Evolutionary conservation across 2,888 invertebrate species (phyloP).

Genomic region (Opisthograptis luteolata): DNA sequence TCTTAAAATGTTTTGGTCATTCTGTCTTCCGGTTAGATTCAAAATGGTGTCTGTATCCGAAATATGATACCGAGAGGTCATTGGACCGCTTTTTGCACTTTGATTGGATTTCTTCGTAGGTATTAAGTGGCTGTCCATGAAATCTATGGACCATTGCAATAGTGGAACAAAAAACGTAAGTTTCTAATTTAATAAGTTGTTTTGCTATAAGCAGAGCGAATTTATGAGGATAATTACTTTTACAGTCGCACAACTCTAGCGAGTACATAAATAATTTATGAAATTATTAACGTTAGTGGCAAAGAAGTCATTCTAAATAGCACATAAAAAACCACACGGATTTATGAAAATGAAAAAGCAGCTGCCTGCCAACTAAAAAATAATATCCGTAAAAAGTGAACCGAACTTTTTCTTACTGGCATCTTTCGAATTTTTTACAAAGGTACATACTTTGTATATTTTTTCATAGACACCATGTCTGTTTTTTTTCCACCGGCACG

Average conservation of each 20-base stretch:
- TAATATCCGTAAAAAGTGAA: constrained; percentile 27
- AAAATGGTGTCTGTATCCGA: constrained; percentile 17
- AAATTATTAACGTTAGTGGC: no score
- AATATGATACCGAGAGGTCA: constrained; percentile 28
- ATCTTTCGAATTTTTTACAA: constrained; percentile 39
- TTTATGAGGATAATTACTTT: neutral
- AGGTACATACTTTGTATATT: no score
- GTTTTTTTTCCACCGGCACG: constrained; percentile 66
- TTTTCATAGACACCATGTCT: constrained; percentile 51
- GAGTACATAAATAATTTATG: no score
- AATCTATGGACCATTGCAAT: constrained; percentile 21
- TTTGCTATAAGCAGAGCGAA: neutral
- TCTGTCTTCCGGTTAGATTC: constrained; percentile 39
- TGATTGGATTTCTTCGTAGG: constrained; percentile 30
- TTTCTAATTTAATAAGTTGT: constrained; percentile 15
- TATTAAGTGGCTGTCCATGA: constrained; percentile 27
- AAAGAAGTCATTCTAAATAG: no score
- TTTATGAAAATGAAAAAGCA: constrained; percentile 12
- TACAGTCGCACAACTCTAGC: neutral
- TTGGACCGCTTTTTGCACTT: constrained; percentile 26
- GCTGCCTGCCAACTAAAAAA: constrained; percentile 15
- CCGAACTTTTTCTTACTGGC: constrained; percentile 26
- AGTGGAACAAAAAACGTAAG: constrained; percentile 5
- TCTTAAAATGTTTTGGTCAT: constrained; percentile 42
- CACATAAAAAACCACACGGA: neutral